Evolutionary conservation across 2,797 vertebrate species (phyloP).

Genomic region (Coilia nasus): DNA sequence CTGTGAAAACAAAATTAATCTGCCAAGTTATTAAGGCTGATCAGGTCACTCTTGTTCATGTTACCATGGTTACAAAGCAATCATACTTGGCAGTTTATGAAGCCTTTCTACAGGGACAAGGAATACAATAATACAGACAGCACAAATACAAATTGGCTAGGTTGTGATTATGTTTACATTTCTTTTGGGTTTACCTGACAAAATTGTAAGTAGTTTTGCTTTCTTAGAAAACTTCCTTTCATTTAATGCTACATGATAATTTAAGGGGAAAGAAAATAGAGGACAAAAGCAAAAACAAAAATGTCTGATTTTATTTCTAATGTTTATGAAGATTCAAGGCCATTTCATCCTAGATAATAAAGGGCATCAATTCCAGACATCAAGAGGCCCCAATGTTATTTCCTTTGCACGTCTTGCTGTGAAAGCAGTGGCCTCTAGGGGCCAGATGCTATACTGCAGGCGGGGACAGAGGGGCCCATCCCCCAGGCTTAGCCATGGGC

Average conservation of each 20-base stretch:
- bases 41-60: constrained; percentile 23
- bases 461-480: constrained; percentile 1
- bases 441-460: constrained; percentile 42
- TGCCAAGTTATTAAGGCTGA: constrained; percentile 23
- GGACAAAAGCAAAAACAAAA: background rate
- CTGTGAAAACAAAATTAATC: constrained; percentile 1
- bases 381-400: background rate
- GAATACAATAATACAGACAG: background rate
- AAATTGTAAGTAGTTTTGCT: background rate
- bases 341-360: background rate
- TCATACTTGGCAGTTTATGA: constrained; percentile 1
- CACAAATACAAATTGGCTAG: background rate
- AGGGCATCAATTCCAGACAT: background rate
- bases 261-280: background rate
- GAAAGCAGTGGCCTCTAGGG: constrained; percentile 52
- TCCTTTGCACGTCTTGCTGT: constrained; percentile 28
- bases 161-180: background rate
- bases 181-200: background rate
- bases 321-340: background rate
- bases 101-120: constrained; percentile 14
- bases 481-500: background rate
- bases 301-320: background rate
- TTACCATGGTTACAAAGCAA: constrained; percentile 23
- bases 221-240: background rate
- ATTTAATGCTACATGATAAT: background rate